phyloP scores from a whole-genome alignment of 2,888 invertebrate species.

The Ornithoptera priamus region DNA sequence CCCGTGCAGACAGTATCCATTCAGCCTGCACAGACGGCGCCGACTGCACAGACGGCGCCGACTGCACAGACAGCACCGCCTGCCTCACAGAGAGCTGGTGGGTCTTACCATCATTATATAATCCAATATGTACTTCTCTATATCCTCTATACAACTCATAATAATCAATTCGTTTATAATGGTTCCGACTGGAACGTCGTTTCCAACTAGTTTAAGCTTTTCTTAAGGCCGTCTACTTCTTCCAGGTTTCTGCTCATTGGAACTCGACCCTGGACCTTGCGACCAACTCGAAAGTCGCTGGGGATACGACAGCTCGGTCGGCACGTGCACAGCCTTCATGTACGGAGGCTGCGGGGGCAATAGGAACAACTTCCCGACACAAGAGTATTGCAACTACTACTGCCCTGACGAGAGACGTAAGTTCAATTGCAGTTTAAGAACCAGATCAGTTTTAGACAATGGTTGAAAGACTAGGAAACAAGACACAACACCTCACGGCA shows the following conservation, averaged over 20 bases:
- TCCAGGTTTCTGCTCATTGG: constrained; percentile 84
- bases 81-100: constrained; percentile 10
- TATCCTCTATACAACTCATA: too few species aligned
- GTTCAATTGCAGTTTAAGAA: too few species aligned
- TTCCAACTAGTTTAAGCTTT: too few species aligned
- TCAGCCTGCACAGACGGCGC: background rate
- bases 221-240: too few species aligned
- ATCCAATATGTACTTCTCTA: background rate
- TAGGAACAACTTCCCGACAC: constrained; percentile 86
- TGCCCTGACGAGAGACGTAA: constrained; percentile 78
- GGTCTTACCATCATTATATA: background rate
- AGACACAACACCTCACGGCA: too few species aligned
- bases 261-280: constrained; percentile 85
- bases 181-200: too few species aligned
- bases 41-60: too few species aligned
- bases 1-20: constrained; percentile 5
- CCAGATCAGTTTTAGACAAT: too few species aligned
- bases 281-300: constrained; percentile 79
- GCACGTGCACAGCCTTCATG: constrained; percentile 87
- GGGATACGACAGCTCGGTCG: constrained; percentile 86
- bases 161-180: too few species aligned
- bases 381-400: constrained; percentile 84
- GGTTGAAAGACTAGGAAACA: too few species aligned
- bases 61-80: constrained; percentile 38
- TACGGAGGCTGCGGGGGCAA: constrained; percentile 93